These are phyloP conservation scores for Phaetusa simplex DNA, from an alignment of 2,113 vertebrate genomes.

Conservation along the genomic window DNA sequence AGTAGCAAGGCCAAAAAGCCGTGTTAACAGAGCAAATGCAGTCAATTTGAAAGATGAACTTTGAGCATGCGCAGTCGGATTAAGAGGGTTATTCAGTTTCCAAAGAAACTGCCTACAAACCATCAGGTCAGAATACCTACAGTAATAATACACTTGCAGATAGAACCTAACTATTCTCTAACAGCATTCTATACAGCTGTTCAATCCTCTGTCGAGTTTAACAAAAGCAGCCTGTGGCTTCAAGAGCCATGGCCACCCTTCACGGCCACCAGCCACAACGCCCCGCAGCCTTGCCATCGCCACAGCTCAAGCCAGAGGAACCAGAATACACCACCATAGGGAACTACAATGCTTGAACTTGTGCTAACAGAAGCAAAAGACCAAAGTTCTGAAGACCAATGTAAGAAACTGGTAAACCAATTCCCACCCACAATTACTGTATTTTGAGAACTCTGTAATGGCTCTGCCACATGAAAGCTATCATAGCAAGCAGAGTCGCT, in stretches of 20 bases:
- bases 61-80: rapidly evolving
- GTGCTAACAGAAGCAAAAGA: neutral
- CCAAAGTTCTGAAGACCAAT: neutral
- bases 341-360: neutral
- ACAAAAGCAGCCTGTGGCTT: neutral
- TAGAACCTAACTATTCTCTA: neutral
- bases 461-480: neutral
- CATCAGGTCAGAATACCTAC: neutral
- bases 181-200: neutral
- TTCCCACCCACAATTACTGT: neutral
- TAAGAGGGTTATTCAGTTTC: neutral
- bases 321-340: neutral
- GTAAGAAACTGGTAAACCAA: neutral
- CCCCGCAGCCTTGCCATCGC: neutral
- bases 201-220: neutral
- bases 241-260: neutral
- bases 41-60: neutral
- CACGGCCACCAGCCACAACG: neutral
- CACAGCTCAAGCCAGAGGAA: neutral
- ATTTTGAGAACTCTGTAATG: neutral
- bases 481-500: neutral
- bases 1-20: neutral
- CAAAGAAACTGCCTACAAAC: neutral
- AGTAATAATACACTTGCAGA: neutral
- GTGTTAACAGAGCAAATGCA: neutral